Base-by-base conservation (phyloP, 2,888 invertebrate species). In the Drosophila falleni region DNA sequence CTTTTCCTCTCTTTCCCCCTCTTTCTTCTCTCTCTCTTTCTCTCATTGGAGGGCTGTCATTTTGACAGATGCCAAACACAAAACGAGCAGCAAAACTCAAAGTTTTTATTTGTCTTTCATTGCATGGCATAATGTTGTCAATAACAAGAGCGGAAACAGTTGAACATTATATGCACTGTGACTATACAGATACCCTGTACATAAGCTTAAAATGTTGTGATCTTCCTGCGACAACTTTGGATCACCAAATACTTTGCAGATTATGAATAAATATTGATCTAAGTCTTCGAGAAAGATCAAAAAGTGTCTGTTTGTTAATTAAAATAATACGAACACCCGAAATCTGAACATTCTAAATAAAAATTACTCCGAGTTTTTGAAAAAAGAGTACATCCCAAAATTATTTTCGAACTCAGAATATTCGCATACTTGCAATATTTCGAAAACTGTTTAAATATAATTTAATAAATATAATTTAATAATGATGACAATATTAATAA, bases 51-150 rank as follows among this genome's bases (percentile, higher is more conserved):
- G 23, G 23, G 26, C 37, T 62, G 81, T 65, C 79, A 81, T 78
- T 81, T 81, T 81, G 80, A 81, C 85, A 84, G 85, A 84, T 81
- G 81, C 81, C 85, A 84, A 84, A 79, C 67, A 70, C 79, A 84
- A 84, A 66, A 68, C 74, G 84, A 74, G 83, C 78, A 83, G 70
- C 74, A 76, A 71, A 83, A 84, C 74, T 68, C 63, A 66, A 80
- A 60, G 74, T 81, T 80, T 80, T 80, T 80, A 83, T 80, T 83
- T 83, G 78, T 83, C 78, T 80, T 74, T 63, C 64, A 70, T 64
- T 58, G 76, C 62, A 47, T 70, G 70, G 84, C 81, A 69, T 64
- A 74, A 68, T 74, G 61, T 59, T 73, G 73, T 73, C 74, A 73
- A 67, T 59, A 68, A 50, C 19, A 10, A 37, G 37, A 33, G 5